A percentile compares a stretch with the other conserved stretches of the same genome.
These are phyloP conservation scores for Carposina sasakii DNA, from an alignment of 1,140 invertebrate genomes.

Conservation along the genomic window DNA sequence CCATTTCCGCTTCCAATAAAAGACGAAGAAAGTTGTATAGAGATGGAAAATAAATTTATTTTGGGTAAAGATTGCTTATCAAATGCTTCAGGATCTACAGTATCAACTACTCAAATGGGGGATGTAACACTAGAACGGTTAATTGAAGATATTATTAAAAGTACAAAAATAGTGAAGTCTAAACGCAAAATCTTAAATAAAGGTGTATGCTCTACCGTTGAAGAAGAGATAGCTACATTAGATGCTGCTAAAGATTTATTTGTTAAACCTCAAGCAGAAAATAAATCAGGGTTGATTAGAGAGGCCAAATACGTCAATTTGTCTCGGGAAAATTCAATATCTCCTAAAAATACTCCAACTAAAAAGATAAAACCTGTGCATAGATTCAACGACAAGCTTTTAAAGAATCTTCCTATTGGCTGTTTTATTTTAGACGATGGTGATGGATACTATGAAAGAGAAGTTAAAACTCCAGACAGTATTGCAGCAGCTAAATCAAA, in stretches of 20 bases:
- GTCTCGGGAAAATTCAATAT: conserved; percentile 61
- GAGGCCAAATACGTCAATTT: conserved; percentile 60
- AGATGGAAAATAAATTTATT: conserved; percentile 68
- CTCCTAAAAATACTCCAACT: conserved; percentile 50
- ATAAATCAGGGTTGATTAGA: conserved; percentile 58
- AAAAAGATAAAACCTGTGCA: conserved; percentile 51
- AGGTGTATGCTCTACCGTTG: conserved; percentile 30
- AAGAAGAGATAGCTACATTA: conserved; percentile 42
- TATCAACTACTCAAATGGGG: conserved; percentile 64
- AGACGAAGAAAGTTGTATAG: conserved; percentile 62
- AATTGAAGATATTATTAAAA: conserved; percentile 69
- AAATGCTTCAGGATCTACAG: conserved; percentile 55
- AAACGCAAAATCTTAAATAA: conserved; percentile 50
- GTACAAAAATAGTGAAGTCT: conserved; percentile 64
- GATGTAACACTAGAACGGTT: conserved; percentile 63
- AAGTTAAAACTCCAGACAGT: conserved; percentile 56
- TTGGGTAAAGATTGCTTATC: conserved; percentile 49
- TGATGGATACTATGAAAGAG: conserved; percentile 62
- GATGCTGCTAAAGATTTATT: conserved; percentile 54
- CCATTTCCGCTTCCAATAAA: conserved; percentile 49
- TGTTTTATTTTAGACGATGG: conserved; percentile 64
- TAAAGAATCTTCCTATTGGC: conserved; percentile 60
- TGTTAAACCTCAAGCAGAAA: conserved; percentile 55
- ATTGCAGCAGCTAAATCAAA: conserved; percentile 29
- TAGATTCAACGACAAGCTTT: conserved; percentile 48